phyloP scores from a whole-genome alignment of 2,888 invertebrate species.

The Eupithecia subfuscata region DNA sequence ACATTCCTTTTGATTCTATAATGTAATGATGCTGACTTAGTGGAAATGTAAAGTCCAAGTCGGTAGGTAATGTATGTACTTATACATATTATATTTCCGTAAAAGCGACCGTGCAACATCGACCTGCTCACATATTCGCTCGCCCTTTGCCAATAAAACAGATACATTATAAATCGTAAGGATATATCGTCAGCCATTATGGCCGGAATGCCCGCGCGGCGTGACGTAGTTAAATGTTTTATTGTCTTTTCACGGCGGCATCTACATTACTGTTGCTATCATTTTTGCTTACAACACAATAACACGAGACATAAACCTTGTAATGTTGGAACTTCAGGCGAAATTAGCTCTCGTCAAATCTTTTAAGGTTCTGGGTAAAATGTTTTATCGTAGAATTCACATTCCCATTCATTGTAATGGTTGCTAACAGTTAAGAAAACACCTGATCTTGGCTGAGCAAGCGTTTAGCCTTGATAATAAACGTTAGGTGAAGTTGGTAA shows the following conservation, averaged over 20 bases:
- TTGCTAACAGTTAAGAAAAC: background rate
- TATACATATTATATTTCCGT: background rate
- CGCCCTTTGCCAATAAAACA: slow-evolving; percentile 74
- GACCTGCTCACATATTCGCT: slow-evolving; percentile 40
- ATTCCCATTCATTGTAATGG: background rate
- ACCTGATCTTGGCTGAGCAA: background rate
- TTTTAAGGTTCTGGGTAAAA: slow-evolving; percentile 40
- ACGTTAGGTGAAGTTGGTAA: slow-evolving; percentile 39
- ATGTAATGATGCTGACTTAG: background rate
- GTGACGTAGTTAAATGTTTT: slow-evolving; percentile 77
- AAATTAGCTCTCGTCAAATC: slow-evolving; percentile 50
- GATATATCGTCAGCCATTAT: slow-evolving; percentile 71
- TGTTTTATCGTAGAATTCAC: slow-evolving; percentile 30
- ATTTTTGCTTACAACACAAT: slow-evolving; percentile 67
- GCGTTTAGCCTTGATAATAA: slow-evolving; percentile 37
- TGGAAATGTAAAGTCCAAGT: background rate
- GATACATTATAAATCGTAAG: slow-evolving; percentile 77
- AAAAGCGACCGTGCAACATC: slow-evolving; percentile 27
- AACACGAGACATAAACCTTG: slow-evolving; percentile 55
- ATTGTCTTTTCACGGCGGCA: slow-evolving; percentile 74
- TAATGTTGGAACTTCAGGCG: slow-evolving; percentile 52
- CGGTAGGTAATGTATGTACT: background rate
- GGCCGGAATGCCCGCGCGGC: slow-evolving; percentile 66
- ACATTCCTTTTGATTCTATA: background rate
- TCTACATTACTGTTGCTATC: slow-evolving; percentile 70